phyloP scores from a whole-genome alignment of 1,140 invertebrate species.

The Lordiphosa collinella region DNA sequence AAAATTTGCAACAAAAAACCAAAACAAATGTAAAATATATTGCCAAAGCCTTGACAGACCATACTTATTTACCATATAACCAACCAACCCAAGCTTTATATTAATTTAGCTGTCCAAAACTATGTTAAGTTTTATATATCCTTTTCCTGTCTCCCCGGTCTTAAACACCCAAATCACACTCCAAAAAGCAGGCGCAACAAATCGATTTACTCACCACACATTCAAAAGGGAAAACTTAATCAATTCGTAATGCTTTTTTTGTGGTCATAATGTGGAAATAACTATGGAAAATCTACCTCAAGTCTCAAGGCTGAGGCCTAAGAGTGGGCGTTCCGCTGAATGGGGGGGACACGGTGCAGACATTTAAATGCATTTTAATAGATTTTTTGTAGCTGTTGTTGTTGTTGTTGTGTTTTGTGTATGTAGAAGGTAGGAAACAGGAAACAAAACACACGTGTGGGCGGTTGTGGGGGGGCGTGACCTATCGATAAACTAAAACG shows the following conservation, averaged over 20 bases:
- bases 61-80: no score
- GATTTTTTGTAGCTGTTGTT: slow-evolving; percentile 33
- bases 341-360: slow-evolving; percentile 22
- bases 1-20: no score
- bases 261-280: slow-evolving; percentile 36
- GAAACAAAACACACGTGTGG: slow-evolving; percentile 29
- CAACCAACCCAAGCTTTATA: no score
- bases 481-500: slow-evolving; percentile 59
- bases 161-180: slow-evolving; percentile 31
- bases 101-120: no score
- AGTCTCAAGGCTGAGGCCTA: background rate
- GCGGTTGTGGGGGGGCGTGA: slow-evolving; percentile 30
- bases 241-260: slow-evolving; percentile 57
- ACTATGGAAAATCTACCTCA: slow-evolving; percentile 9
- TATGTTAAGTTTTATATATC: background rate
- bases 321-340: slow-evolving; percentile 22
- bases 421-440: slow-evolving; percentile 16
- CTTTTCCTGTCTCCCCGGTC: background rate
- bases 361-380: slow-evolving; percentile 73
- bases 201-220: slow-evolving; percentile 41
- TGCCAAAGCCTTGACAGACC: no score
- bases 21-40: no score
- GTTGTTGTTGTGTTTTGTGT: slow-evolving; percentile 4
- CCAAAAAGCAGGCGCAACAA: slow-evolving; percentile 58
- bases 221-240: slow-evolving; percentile 43